phyloP scores from a whole-genome alignment of 2,113 vertebrate species.

The Ammospiza nelsoni region DNA sequence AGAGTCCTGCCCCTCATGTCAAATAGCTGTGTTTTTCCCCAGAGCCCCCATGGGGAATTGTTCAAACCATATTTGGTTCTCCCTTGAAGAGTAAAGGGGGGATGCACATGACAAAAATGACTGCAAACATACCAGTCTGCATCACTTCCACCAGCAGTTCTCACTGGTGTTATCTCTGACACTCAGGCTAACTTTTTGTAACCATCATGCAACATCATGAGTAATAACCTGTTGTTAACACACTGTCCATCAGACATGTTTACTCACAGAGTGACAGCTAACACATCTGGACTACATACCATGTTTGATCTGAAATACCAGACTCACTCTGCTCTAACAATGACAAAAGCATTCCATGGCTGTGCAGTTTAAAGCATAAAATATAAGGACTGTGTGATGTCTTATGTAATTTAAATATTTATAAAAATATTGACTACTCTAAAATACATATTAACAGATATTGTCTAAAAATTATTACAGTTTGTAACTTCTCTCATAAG shows the following conservation, averaged over 20 bases:
- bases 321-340: constrained; percentile 35
- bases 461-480: background rate
- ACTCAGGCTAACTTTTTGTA: constrained; percentile 31
- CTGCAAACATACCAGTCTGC: constrained; percentile 19
- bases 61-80: background rate
- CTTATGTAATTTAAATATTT: background rate
- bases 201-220: constrained; percentile 38
- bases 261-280: constrained; percentile 65
- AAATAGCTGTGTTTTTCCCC: background rate
- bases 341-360: constrained; percentile 43
- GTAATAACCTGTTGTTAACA: constrained; percentile 68
- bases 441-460: background rate
- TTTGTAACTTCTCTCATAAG: background rate
- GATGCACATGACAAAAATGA: background rate
- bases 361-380: constrained; percentile 54
- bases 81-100: background rate
- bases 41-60: background rate
- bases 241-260: constrained; percentile 71
- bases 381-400: background rate
- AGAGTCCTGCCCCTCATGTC: background rate
- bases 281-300: constrained; percentile 67
- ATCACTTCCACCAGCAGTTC: constrained; percentile 14
- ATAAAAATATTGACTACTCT: background rate
- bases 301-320: constrained; percentile 71
- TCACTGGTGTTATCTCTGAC: constrained; percentile 59